Percentiles rank a stretch among this genome's conserved stretches.
Conservation (phyloP, 2,888 invertebrate genomes). For the Augochlorella aurata region DNA sequence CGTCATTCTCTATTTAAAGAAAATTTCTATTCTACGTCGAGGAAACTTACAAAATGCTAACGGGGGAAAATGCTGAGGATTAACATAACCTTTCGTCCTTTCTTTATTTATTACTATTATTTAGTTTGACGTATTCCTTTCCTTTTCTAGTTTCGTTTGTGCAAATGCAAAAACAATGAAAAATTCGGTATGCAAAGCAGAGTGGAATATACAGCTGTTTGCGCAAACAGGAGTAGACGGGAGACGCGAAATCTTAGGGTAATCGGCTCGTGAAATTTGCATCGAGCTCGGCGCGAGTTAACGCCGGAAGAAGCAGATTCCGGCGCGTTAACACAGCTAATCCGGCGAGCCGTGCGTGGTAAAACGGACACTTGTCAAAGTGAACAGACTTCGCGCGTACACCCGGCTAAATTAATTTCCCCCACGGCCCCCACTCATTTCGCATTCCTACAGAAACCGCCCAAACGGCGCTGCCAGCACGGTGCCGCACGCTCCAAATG, state of each 20-base stretch:
- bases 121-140: too few species aligned
- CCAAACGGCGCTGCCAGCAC: constrained; percentile 33
- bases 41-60: background rate
- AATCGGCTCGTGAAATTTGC: constrained; percentile 54
- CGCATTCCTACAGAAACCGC: constrained; percentile 66
- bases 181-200: too few species aligned
- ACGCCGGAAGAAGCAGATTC: constrained; percentile 48
- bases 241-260: constrained; percentile 30
- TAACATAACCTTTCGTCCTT: background rate
- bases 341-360: constrained; percentile 54
- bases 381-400: constrained; percentile 52
- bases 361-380: constrained; percentile 57
- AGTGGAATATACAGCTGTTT: background rate
- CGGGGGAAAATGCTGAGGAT: background rate
- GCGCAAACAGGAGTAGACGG: background rate
- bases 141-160: too few species aligned
- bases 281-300: constrained; percentile 32
- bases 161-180: too few species aligned
- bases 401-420: constrained; percentile 72
- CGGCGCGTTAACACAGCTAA: constrained; percentile 51
- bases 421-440: constrained; percentile 65
- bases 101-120: too few species aligned
- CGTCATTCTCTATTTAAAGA: background rate
- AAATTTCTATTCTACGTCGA: background rate
- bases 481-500: constrained; percentile 54